These are phyloP conservation scores for Urocyon cinereoargenteus DNA, from an alignment of 2,797 vertebrate genomes.

Conservation along the genomic window DNA sequence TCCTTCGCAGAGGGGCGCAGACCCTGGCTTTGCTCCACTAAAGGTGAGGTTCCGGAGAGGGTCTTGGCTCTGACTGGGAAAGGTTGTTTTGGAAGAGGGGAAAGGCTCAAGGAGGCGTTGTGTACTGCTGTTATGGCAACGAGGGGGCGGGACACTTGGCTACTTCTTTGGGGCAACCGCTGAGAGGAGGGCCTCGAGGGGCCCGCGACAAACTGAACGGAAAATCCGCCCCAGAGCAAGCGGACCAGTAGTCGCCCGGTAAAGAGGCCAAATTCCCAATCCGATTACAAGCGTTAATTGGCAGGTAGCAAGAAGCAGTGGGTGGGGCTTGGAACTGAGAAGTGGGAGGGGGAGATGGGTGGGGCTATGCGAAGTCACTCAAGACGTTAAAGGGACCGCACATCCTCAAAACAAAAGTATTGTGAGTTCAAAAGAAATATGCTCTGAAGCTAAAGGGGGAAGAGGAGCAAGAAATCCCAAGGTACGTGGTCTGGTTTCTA, in stretches of 20 bases:
- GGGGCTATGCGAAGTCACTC: background rate
- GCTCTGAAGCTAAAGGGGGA: background rate
- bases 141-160: background rate
- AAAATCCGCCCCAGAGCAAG: background rate
- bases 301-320: rapidly evolving
- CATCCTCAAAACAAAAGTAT: background rate
- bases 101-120: background rate
- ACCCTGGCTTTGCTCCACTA: conserved; percentile 43
- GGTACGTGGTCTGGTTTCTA: background rate
- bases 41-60: background rate
- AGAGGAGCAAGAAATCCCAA: background rate
- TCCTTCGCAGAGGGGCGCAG: background rate
- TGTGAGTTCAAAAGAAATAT: background rate
- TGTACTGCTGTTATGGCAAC: conserved; percentile 80
- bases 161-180: background rate
- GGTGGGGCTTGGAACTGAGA: background rate
- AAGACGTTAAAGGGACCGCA: conserved; percentile 36
- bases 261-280: background rate
- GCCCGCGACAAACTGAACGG: background rate
- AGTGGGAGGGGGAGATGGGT: background rate
- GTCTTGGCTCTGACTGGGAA: background rate
- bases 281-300: background rate
- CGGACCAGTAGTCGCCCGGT: background rate
- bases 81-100: background rate
- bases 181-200: background rate